Evolutionary conservation across 2,888 invertebrate genomes (phyloP).

Genomic region (Tolmerus cingulatus): DNA sequence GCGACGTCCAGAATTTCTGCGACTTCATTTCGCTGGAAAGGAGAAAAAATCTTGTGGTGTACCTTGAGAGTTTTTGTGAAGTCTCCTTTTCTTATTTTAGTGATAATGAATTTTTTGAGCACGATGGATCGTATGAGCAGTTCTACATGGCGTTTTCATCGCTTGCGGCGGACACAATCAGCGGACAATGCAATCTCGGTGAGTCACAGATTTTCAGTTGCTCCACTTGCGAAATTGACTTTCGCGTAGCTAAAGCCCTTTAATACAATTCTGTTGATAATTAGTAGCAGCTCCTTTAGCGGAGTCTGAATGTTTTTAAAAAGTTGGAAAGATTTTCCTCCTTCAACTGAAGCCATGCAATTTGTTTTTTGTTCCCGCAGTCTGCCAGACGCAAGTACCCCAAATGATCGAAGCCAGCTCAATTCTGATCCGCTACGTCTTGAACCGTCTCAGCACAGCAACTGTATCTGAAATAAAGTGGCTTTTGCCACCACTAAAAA

Average conservation of each 20-base stretch:
- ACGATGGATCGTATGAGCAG: slow-evolving; percentile 82
- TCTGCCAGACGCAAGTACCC: slow-evolving; percentile 73
- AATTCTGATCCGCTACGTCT: slow-evolving; percentile 73
- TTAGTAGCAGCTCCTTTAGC: background rate
- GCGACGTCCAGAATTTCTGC: slow-evolving; percentile 51
- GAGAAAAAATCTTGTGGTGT: slow-evolving; percentile 37
- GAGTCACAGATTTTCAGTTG: slow-evolving; percentile 51
- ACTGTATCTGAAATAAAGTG: slow-evolving; percentile 65
- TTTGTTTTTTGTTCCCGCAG: slow-evolving; percentile 61
- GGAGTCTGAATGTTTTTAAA: background rate
- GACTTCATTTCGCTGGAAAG: background rate
- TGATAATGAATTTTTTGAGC: slow-evolving; percentile 84
- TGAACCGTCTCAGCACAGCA: slow-evolving; percentile 63
- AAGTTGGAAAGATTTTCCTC: background rate
- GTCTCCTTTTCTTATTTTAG: slow-evolving; percentile 68
- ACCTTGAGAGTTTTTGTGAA: slow-evolving; percentile 43
- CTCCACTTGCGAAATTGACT: background rate
- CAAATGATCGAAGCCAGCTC: slow-evolving; percentile 74
- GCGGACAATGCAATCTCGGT: slow-evolving; percentile 64
- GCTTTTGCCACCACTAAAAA: slow-evolving; percentile 75
- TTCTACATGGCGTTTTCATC: slow-evolving; percentile 91
- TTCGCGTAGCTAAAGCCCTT: background rate
- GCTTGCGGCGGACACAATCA: slow-evolving; percentile 86
- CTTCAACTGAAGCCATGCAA: background rate
- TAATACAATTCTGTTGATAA: background rate